These are phyloP conservation scores for Heteromyza rotundicornis DNA, from an alignment of 2,888 invertebrate species.

Conservation along the genomic window DNA sequence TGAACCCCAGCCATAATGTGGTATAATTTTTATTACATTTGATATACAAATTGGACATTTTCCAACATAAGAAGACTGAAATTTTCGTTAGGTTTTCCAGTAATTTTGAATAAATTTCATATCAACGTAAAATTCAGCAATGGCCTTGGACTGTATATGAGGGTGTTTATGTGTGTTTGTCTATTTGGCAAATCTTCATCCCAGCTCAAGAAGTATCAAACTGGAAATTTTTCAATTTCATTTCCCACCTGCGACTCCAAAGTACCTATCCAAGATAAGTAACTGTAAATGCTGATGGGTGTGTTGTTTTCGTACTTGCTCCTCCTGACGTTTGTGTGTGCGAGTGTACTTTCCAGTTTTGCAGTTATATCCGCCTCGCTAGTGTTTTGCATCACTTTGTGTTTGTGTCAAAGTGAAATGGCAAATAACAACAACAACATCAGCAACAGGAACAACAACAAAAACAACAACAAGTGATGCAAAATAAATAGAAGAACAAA, in stretches of 20 bases:
- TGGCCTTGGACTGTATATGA: too few relatives aligned
- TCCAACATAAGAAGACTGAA: too few relatives aligned
- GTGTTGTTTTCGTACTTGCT: slow-evolving; percentile 27
- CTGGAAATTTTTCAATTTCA: slow-evolving; percentile 1
- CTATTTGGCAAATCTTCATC: not conserved
- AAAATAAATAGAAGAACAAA: slow-evolving; percentile 42
- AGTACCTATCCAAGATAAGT: slow-evolving; percentile 22
- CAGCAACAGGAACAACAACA: slow-evolving; percentile 35
- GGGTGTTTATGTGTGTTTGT: not conserved
- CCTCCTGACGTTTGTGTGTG: not conserved
- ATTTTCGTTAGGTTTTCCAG: too few relatives aligned
- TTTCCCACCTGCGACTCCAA: slow-evolving; percentile 3
- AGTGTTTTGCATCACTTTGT: slow-evolving; percentile 21
- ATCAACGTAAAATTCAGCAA: too few relatives aligned
- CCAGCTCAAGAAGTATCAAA: not conserved
- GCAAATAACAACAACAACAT: slow-evolving; percentile 45
- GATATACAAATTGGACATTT: too few relatives aligned
- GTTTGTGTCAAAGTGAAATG: slow-evolving; percentile 40
- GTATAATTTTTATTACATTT: too few relatives aligned
- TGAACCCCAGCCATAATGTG: too few relatives aligned
- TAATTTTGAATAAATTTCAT: too few relatives aligned
- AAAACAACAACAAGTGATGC: slow-evolving; percentile 35
- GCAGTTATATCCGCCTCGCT: too few relatives aligned
- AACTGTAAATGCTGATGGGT: slow-evolving; percentile 37
- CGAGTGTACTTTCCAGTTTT: not conserved